Evolutionary conservation across 2,113 vertebrate genomes (phyloP).

Genomic region (Cettia cetti): DNA sequence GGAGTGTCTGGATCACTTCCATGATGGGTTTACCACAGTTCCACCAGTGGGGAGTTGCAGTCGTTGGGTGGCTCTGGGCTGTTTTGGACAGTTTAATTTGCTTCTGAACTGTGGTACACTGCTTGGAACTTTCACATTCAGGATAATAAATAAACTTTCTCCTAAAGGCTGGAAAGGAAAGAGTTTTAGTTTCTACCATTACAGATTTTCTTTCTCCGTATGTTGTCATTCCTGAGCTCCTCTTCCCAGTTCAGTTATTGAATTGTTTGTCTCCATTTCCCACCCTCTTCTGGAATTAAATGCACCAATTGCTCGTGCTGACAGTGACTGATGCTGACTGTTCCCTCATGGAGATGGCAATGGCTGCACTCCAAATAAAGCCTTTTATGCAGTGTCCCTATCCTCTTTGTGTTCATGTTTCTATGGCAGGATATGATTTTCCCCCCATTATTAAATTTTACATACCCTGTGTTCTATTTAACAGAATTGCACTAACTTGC

Average conservation of each 20-base stretch:
- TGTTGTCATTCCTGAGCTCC: background rate
- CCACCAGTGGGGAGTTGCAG: background rate
- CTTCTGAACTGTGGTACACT: background rate
- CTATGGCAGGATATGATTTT: background rate
- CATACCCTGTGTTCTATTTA: background rate
- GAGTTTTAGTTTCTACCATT: background rate
- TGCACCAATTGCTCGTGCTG: background rate
- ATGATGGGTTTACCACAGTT: background rate
- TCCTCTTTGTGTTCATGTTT: background rate
- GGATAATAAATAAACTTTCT: background rate
- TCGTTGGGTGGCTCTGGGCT: background rate
- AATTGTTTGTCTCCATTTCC: background rate
- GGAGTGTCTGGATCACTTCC: background rate
- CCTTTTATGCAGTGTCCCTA: background rate
- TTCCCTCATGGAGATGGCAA: background rate
- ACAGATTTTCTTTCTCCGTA: background rate
- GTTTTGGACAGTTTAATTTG: background rate
- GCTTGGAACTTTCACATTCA: background rate
- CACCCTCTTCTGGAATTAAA: background rate
- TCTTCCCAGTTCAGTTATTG: background rate
- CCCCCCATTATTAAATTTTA: background rate
- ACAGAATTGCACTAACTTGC: background rate
- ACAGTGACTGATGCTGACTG: rapidly evolving
- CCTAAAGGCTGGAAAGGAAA: background rate
- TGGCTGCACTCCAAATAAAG: background rate